Evolutionary conservation across 2,888 invertebrate species (phyloP), one percentile per base, ranked within the genome.

Genomic region (Gordius sp.): DNA sequence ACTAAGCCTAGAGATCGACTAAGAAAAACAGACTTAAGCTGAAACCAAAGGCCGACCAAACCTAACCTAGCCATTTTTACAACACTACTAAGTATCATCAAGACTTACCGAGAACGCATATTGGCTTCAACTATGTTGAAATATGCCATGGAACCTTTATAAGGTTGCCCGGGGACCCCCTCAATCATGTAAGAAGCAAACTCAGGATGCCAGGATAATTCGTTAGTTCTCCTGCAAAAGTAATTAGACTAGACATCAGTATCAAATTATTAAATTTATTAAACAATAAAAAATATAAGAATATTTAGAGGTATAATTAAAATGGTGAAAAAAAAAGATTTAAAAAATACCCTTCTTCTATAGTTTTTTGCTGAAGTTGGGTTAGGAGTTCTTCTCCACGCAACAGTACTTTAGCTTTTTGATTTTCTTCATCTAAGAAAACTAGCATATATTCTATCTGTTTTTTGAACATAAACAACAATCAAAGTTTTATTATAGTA

Each of bases 101-200:
- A n/a, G n/a, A n/a, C n/a, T n/a, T 66, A 58, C 65, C 73, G 66
- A 64, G 80, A 77, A 62, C 76, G 78, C 97, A 97, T 97, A 70
- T 93, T 97, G 2, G 86, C 83, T 70, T 97, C 97, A 2, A 97
- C 93, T 60, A 87, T 79, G 70, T 93, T 97, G 69, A 97, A 89
- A 73, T 93, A 87, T 2, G 87, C 87, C 67, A 93, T 73, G 16
- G 87, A 73, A 1, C 86, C 85, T 2, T 89, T 89, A 65, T 89
- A 93, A 1, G 73, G 73, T 59, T 65, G 63, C 0, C 97, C 93
- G 0, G 97, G 97, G 0, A 97, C 97, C 20, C 93, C 93, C 73
- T 97, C 91, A 59, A 91, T 77, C 91, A 97, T 93, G 67, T 91
- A 99, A n/a, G 82, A 80, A 1, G 85, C 93, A 73, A 86, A 99